phyloP scores from a whole-genome alignment of 2,888 invertebrate species.

The Euproctis similis region DNA sequence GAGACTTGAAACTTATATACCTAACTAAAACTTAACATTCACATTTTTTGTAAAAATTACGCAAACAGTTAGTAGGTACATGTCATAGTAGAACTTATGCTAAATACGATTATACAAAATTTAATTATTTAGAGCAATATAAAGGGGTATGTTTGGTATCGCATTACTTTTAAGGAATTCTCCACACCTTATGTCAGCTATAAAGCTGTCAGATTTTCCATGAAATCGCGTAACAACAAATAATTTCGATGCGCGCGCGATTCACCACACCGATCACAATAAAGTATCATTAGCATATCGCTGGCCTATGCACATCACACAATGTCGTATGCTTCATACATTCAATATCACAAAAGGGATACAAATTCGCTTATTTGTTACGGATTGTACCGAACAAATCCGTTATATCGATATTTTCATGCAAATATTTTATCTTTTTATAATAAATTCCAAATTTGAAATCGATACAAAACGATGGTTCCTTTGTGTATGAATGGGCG shows the following conservation, averaged over 20 bases:
- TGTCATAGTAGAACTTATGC: too few relatives aligned
- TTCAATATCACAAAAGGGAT: conserved; percentile 47
- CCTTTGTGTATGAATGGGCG: conserved; percentile 42
- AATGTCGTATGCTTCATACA: conserved; percentile 54
- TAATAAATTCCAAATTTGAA: conserved; percentile 27
- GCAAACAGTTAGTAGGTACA: too few relatives aligned
- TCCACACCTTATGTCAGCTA: conserved; percentile 23
- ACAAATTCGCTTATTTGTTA: conserved; percentile 57
- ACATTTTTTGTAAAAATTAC: too few relatives aligned
- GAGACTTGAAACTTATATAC: too few relatives aligned
- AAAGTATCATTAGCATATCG: conserved; percentile 44
- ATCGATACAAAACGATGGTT: conserved; percentile 38
- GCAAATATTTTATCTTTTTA: conserved; percentile 40
- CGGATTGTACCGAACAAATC: conserved; percentile 62
- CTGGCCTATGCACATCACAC: conserved; percentile 27
- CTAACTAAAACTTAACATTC: too few relatives aligned
- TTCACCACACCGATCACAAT: conserved; percentile 38
- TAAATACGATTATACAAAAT: too few relatives aligned
- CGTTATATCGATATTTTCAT: conserved; percentile 61
- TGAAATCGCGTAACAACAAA: conserved; percentile 35
- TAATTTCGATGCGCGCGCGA: conserved; percentile 31
- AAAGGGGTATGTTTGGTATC: conserved; percentile 5
- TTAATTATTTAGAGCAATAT: conserved; percentile 1
- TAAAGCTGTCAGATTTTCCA: conserved; percentile 31
- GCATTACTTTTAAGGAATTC: conserved; percentile 11